Evolutionary conservation across 2,113 vertebrate genomes (phyloP), one percentile per base, ranked within the genome.

Genomic region (Carassius auratus): DNA sequence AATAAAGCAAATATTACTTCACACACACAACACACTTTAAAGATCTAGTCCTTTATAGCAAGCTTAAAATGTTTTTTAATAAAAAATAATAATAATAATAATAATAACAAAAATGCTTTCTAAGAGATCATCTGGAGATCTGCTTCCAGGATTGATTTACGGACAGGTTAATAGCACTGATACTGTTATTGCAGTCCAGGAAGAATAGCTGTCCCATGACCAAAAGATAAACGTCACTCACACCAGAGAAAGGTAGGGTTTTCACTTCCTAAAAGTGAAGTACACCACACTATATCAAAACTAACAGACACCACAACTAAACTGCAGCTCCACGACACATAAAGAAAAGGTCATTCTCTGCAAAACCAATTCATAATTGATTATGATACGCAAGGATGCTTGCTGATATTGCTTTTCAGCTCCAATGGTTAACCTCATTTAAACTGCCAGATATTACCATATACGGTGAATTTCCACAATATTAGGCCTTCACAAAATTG

Each of bases 321-420:
- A 82, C 8, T 69, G 64, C 64, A 82, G 80, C 9, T 55, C 45
- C 64, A 55, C 45, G 69, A 69, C 23, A 68, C 30, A 69, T 66
- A 81, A 66, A 61, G 30, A 30, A 81, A 80, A 82, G 45, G 64
- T 82, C 64, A 82, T 52, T 82, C 61, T 82, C 64, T 69, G 48
- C 45, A 82, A 82, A 75, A 69, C 26, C 45, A 69, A 69, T 82
- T 55, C 80, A 82, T 82, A 82, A 82, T 82, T 69, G 62, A 82
- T 82, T 69, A 82, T n/a, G 61, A 82, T 69, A 82, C 26, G 45
- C 80, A 82, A 82, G 80, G 64, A 52, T 82, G 62, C 80, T 69
- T 6, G 15, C 62, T n/a, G 80, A 82, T 57, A 77, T 82, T 82
- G 64, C 80, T 82, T 82, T 69, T 69, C 23, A 82, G 80, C 80